These are phyloP conservation scores for Heliconius sara DNA, from an alignment of 2,888 invertebrate species.

Conservation along the genomic window DNA sequence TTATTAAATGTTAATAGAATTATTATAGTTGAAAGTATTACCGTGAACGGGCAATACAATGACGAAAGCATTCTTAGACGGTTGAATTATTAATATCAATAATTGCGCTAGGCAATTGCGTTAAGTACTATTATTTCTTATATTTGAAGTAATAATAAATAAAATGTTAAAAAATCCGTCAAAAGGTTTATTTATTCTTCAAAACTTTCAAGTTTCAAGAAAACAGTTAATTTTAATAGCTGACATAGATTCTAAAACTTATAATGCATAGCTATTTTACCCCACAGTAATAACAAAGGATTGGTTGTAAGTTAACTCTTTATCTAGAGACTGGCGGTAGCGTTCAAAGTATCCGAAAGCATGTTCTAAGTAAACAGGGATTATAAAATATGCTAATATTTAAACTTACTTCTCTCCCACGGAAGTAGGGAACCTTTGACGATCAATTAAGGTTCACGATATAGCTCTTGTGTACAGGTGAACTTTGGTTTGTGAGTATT, in stretches of 20 bases:
- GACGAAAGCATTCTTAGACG: neutral
- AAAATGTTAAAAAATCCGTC: no score
- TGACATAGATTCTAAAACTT: neutral
- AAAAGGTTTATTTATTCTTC: no score
- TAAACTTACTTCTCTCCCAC: conserved; percentile 63
- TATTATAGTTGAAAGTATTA: neutral
- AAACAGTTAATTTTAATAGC: neutral
- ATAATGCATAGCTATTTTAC: neutral
- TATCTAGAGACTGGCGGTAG: conserved; percentile 61
- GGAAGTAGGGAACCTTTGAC: conserved; percentile 60
- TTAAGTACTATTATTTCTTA: no score
- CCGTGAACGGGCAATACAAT: neutral
- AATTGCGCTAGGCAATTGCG: no score
- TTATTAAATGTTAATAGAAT: neutral
- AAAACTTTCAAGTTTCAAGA: neutral
- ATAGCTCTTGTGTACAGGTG: neutral
- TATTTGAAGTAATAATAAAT: no score
- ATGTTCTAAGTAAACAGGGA: conserved; percentile 66
- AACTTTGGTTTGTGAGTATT: neutral
- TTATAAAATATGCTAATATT: conserved; percentile 78
- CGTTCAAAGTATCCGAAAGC: conserved; percentile 66
- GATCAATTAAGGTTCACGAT: conserved; percentile 54
- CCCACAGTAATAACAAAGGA: conserved; percentile 25
- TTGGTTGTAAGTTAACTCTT: conserved; percentile 55
- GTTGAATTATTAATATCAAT: neutral